Evolutionary conservation across 2,113 vertebrate genomes (phyloP).

Genomic region (Paratilapia polleni): DNA sequence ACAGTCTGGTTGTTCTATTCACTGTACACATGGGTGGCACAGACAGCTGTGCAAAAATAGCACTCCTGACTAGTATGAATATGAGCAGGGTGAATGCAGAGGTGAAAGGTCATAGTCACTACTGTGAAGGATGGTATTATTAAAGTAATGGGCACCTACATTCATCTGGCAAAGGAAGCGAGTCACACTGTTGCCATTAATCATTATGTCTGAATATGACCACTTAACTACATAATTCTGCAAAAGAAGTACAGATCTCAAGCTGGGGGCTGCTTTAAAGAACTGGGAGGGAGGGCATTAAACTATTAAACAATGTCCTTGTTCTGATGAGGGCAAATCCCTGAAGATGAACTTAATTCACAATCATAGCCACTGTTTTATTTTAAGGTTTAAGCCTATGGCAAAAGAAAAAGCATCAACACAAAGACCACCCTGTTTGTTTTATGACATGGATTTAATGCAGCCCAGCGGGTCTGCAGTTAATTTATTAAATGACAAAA

Average conservation of each 20-base stretch:
- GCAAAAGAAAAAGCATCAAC: neutral
- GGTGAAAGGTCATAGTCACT: slow-evolving; percentile 10
- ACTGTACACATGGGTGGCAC: neutral
- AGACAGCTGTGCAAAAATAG: neutral
- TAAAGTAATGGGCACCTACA: slow-evolving; percentile 16
- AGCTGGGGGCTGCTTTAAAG: neutral
- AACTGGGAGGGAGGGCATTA: neutral
- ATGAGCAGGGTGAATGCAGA: neutral
- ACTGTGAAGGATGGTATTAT: slow-evolving; percentile 47
- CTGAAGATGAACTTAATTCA: slow-evolving; percentile 4
- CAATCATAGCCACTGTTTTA: neutral
- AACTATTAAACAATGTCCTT: slow-evolving; percentile 15
- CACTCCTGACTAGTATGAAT: neutral
- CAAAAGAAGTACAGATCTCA: neutral
- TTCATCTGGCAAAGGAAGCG: neutral
- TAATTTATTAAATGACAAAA: neutral
- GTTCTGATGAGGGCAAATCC: slow-evolving; percentile 7
- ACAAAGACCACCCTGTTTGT: neutral
- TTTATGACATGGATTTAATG: neutral
- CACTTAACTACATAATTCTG: neutral
- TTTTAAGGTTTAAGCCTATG: neutral
- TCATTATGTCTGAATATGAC: slow-evolving; percentile 10
- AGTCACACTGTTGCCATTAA: slow-evolving; percentile 3
- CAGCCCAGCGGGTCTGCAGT: neutral
- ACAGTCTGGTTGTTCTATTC: neutral